Percentiles rank a stretch among this genome's conserved stretches.
phyloP scores from a whole-genome alignment of 2,797 vertebrate genomes.

The Tolypeutes matacus region DNA sequence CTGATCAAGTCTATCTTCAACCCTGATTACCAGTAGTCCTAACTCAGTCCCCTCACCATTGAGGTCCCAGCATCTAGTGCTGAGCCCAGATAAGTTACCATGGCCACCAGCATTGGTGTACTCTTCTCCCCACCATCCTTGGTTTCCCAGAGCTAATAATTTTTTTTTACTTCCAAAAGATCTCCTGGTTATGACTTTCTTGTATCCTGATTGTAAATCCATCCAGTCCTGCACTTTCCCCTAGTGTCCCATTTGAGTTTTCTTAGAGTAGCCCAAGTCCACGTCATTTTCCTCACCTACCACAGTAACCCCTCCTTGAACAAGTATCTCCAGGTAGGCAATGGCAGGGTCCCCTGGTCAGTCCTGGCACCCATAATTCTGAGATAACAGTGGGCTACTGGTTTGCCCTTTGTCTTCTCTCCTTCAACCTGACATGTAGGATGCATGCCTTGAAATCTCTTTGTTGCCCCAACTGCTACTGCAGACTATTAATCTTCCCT shows the following conservation, averaged over 20 bases:
- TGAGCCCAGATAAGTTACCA: not conserved
- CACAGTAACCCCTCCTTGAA: not conserved
- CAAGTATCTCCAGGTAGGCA: not conserved
- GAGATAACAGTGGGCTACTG: not conserved
- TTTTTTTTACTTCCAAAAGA: not conserved
- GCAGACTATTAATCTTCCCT: not conserved
- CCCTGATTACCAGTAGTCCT: too few relatives aligned
- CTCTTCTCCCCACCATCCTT: fast-evolving
- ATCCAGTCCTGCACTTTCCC: not conserved
- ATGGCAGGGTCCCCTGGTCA: not conserved
- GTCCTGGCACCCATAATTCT: not conserved
- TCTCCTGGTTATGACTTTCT: not conserved
- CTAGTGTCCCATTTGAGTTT: not conserved
- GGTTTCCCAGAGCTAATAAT: not conserved
- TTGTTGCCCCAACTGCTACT: not conserved
- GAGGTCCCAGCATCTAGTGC: not conserved
- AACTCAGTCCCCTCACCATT: not conserved
- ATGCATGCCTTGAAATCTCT: not conserved
- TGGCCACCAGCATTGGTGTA: too few relatives aligned
- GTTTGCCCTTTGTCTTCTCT: not conserved
- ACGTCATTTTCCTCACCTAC: not conserved
- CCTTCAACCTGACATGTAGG: not conserved
- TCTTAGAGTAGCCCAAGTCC: not conserved
- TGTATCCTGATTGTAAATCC: not conserved
- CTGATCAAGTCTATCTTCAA: not conserved